phyloP scores from a whole-genome alignment of 1,140 invertebrate species.

The Telenomus remus region DNA sequence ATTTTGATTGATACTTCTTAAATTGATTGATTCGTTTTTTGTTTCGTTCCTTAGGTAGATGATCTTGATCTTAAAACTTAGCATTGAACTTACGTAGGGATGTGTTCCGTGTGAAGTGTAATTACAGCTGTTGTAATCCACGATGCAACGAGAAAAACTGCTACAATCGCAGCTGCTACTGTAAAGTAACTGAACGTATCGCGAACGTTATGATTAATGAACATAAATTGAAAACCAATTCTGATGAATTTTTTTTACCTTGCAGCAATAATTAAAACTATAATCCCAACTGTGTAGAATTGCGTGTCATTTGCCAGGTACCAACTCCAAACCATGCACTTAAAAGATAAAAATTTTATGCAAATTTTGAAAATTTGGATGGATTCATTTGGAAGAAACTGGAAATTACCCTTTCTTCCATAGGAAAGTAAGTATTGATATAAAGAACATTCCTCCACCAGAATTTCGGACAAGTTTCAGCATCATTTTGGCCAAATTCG shows the following conservation, averaged over 20 bases:
- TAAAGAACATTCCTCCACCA: slow-evolving; percentile 74
- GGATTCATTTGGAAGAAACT: too few species aligned
- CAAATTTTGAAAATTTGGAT: too few species aligned
- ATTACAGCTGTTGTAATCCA: slow-evolving; percentile 70
- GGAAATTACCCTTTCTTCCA: slow-evolving; percentile 66
- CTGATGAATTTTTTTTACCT: slow-evolving; percentile 54
- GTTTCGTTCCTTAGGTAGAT: too few species aligned
- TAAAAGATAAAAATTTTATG: slow-evolving; percentile 39
- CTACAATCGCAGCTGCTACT: slow-evolving; percentile 56
- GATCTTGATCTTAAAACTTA: too few species aligned
- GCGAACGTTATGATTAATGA: too few species aligned
- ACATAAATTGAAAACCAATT: too few species aligned
- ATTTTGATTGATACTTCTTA: background rate
- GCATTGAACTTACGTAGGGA: slow-evolving; percentile 63
- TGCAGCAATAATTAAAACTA: slow-evolving; percentile 63
- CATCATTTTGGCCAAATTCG: slow-evolving; percentile 63
- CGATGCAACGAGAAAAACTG: slow-evolving; percentile 64
- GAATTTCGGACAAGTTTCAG: slow-evolving; percentile 68
- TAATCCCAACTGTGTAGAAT: slow-evolving; percentile 67
- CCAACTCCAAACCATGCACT: slow-evolving; percentile 71
- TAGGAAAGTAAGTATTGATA: slow-evolving; percentile 70
- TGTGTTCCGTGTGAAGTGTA: slow-evolving; percentile 61
- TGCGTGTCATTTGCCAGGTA: slow-evolving; percentile 70
- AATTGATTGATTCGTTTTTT: too few species aligned
- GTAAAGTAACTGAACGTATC: slow-evolving; percentile 59